A percentile compares a stretch with the other conserved stretches of the same genome.
Conservation (phyloP, 2,113 vertebrate species). For the Amia ocellicauda region DNA sequence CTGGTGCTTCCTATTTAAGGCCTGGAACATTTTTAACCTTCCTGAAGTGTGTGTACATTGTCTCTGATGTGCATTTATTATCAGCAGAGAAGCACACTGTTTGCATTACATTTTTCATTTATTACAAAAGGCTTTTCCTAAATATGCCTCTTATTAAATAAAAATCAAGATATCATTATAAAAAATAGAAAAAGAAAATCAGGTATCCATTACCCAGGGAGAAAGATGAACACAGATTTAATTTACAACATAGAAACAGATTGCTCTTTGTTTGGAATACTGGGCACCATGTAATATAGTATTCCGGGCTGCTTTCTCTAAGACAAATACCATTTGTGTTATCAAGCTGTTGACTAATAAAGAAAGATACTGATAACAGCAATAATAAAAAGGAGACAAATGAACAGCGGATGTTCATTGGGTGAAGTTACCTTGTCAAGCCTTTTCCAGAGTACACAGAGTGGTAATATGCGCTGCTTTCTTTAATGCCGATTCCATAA, state of each 20-base stretch:
- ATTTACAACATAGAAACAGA: constrained; percentile 18
- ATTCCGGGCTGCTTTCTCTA: constrained; percentile 10
- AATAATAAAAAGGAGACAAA: constrained; percentile 9
- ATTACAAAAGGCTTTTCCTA: too few species aligned
- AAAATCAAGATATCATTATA: too few species aligned
- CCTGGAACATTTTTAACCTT: too few species aligned
- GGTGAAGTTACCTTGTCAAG: constrained; percentile 81
- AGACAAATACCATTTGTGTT: constrained; percentile 16
- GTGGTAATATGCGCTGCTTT: constrained; percentile 97
- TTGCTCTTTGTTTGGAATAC: constrained; percentile 19
- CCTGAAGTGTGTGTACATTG: too few species aligned
- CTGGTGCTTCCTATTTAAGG: too few species aligned
- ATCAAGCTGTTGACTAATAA: constrained; percentile 20
- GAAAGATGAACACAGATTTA: constrained; percentile 5
- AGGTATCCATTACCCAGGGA: background rate
- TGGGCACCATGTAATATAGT: background rate
- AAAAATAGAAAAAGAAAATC: background rate
- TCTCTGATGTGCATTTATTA: too few species aligned
- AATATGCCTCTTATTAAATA: too few species aligned
- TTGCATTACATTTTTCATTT: too few species aligned
- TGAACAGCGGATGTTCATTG: background rate
- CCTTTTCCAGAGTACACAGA: constrained; percentile 97
- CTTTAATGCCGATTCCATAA: constrained; percentile 97
- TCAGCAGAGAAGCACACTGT: too few species aligned
- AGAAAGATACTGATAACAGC: constrained; percentile 7